Conservation (phyloP, 2,888 invertebrate species). For the Chaetoderma sp. region DNA sequence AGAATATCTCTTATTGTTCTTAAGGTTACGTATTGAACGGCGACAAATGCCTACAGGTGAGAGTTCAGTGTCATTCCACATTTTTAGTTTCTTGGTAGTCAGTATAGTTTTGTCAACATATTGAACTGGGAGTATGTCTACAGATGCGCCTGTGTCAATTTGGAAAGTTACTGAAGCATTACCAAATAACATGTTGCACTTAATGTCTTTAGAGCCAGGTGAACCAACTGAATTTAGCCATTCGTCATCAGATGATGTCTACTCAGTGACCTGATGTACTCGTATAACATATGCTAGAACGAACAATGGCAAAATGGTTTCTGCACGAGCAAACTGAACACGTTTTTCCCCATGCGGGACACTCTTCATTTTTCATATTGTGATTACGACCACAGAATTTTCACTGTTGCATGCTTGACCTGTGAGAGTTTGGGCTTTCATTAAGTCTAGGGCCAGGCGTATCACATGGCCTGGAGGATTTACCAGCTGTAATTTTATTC, state of each 20-base stretch:
- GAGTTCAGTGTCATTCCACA: not conserved
- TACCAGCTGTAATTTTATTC: not conserved
- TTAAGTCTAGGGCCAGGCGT: too few species aligned
- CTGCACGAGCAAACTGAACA: not conserved
- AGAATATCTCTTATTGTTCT: slow-evolving; percentile 1
- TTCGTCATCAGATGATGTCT: too few species aligned
- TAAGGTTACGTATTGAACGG: not conserved
- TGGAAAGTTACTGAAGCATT: slow-evolving; percentile 15
- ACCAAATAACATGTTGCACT: slow-evolving; percentile 7
- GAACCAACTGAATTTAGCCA: too few species aligned
- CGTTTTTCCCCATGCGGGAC: slow-evolving; percentile 3
- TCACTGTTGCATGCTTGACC: not conserved
- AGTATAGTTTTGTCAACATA: not conserved
- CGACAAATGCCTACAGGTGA: slow-evolving; percentile 1
- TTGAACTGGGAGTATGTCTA: slow-evolving; percentile 14
- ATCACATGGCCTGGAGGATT: not conserved
- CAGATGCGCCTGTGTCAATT: slow-evolving; percentile 26
- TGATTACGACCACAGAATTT: not conserved
- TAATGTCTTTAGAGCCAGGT: too few species aligned
- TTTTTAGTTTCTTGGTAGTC: not conserved
- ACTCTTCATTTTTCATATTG: not conserved
- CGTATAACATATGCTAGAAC: not conserved
- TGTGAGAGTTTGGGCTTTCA: too few species aligned
- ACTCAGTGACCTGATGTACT: too few species aligned
- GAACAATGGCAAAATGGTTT: not conserved